Percentiles rank a stretch among this genome's conserved stretches.
These are phyloP conservation scores for Mythimna impura DNA, from an alignment of 2,888 invertebrate species.

Conservation along the genomic window DNA sequence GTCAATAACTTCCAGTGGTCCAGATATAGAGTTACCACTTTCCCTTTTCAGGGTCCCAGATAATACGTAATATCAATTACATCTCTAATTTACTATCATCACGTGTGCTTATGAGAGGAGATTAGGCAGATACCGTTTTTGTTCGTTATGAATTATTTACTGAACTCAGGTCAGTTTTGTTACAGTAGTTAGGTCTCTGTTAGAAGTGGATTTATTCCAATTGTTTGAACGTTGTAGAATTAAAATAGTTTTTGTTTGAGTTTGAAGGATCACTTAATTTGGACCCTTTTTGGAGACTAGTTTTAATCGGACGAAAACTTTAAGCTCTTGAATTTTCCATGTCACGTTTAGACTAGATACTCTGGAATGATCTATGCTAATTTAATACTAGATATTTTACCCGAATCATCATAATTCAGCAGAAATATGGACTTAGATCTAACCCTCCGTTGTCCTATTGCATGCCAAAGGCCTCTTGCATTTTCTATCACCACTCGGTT, in stretches of 20 bases:
- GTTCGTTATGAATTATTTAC: constrained; percentile 62
- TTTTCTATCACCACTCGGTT: neutral
- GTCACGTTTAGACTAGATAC: neutral
- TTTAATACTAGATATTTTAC: neutral
- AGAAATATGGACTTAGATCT: neutral
- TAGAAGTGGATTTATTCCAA: constrained; percentile 51
- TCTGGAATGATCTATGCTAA: neutral
- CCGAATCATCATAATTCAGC: neutral
- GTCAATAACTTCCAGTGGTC: constrained; percentile 22
- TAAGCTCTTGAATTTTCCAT: neutral
- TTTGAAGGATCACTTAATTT: constrained; percentile 1
- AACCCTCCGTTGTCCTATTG: neutral
- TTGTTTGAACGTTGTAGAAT: constrained; percentile 42
- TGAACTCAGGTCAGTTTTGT: constrained; percentile 43
- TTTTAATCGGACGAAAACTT: constrained; percentile 4
- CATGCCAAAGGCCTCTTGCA: neutral
- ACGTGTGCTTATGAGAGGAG: constrained; percentile 56
- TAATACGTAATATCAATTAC: constrained; percentile 67
- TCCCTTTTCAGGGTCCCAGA: constrained; percentile 57
- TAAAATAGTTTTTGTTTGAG: constrained; percentile 40
- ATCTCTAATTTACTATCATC: constrained; percentile 62
- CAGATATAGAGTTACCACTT: constrained; percentile 24
- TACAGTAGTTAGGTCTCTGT: constrained; percentile 32
- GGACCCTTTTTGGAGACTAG: neutral
- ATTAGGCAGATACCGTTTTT: constrained; percentile 56